These are phyloP conservation scores for Stercorarius parasiticus DNA, from an alignment of 2,113 vertebrate species.

Conservation along the genomic window DNA sequence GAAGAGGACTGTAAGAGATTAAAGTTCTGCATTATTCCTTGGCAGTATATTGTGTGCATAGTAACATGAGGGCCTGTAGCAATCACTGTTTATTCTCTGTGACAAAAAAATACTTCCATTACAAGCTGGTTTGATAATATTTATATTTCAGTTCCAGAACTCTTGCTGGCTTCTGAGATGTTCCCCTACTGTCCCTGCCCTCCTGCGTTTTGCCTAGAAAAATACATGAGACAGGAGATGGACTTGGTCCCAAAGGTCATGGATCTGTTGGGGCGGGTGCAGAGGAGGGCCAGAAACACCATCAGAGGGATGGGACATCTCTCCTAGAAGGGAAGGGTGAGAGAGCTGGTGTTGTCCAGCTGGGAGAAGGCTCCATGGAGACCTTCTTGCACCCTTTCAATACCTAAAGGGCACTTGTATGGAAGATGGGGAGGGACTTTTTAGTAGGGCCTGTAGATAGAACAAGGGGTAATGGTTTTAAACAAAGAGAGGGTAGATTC, in stretches of 20 bases:
- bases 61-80: no score
- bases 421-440: background rate
- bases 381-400: accelerated
- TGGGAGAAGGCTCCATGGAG: background rate
- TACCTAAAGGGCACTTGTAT: background rate
- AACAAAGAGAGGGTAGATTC: background rate
- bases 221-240: background rate
- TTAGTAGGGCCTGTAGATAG: accelerated
- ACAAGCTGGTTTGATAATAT: background rate
- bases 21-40: background rate
- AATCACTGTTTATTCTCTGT: background rate
- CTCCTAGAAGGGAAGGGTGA: no score
- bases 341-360: background rate
- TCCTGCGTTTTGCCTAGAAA: background rate
- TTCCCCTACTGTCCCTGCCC: background rate
- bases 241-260: background rate
- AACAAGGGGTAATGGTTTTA: background rate
- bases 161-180: background rate
- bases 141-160: conserved; percentile 15
- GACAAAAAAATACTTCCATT: background rate
- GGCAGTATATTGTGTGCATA: background rate
- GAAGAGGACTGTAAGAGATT: background rate
- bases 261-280: background rate
- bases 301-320: background rate
- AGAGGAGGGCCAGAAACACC: background rate